These are phyloP conservation scores for Accipiter virgatus DNA, from an alignment of 2,113 vertebrate genomes.

Conservation along the genomic window DNA sequence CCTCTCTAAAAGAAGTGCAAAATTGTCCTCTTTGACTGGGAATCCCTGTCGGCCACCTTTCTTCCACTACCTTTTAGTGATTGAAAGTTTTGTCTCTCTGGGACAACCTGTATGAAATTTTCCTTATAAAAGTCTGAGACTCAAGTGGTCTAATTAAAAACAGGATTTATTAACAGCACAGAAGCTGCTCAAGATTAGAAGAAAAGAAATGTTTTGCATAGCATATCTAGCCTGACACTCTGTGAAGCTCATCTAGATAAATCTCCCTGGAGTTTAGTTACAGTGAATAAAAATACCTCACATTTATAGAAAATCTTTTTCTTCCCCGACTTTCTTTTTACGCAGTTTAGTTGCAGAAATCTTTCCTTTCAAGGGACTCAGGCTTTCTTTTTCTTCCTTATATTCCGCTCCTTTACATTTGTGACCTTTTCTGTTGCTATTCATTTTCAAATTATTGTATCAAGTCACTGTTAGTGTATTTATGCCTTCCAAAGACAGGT, in stretches of 20 bases:
- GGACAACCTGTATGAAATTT: not conserved
- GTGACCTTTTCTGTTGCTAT: not conserved
- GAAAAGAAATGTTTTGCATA: not conserved
- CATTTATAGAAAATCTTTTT: not conserved
- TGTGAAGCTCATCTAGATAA: not conserved
- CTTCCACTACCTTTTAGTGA: not conserved
- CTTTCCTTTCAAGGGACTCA: not conserved
- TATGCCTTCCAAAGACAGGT: not conserved
- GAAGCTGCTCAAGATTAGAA: constrained; percentile 16
- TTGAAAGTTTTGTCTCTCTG: constrained; percentile 16
- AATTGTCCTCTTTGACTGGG: not conserved
- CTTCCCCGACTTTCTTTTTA: not conserved
- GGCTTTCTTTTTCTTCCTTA: not conserved
- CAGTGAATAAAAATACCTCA: not conserved
- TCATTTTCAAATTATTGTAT: not conserved
- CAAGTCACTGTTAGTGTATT: not conserved
- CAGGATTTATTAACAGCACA: constrained; percentile 33
- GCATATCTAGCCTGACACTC: not conserved
- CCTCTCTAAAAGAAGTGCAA: not conserved
- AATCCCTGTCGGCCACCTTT: not conserved
- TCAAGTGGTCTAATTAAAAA: constrained; percentile 60
- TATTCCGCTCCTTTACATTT: not conserved
- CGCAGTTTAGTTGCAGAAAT: not conserved
- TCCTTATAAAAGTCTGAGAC: not conserved
- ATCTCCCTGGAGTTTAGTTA: constrained; percentile 18